Percentiles rank a stretch among this genome's conserved stretches.
Conservation (phyloP, 2,888 invertebrate genomes). For the Mesorhabditis spiculigera region DNA sequence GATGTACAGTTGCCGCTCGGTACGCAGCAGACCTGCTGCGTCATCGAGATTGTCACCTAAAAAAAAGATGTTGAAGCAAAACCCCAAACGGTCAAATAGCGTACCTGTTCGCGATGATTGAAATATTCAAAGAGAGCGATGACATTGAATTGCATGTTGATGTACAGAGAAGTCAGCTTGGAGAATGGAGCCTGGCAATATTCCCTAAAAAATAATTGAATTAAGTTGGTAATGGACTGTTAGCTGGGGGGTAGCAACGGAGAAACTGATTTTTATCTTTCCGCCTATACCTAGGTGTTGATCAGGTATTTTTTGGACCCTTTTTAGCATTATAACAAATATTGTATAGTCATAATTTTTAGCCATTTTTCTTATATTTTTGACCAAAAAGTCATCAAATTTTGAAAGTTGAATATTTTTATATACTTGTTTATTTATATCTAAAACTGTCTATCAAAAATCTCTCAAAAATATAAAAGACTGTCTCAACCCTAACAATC, state of each 20-base stretch:
- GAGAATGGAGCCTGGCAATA: constrained; percentile 46
- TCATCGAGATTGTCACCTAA: constrained; percentile 36
- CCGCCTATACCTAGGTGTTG: too few species aligned
- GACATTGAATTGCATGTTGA: constrained; percentile 50
- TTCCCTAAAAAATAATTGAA: constrained; percentile 29
- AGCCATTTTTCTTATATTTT: too few species aligned
- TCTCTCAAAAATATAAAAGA: background rate
- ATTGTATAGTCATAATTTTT: too few species aligned
- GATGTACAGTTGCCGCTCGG: constrained; percentile 48
- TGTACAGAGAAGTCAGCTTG: constrained; percentile 45
- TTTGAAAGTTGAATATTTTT: too few species aligned
- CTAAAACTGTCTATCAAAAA: background rate
- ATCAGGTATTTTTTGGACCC: too few species aligned
- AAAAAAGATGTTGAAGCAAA: background rate
- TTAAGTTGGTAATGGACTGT: background rate
- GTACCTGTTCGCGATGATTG: constrained; percentile 36
- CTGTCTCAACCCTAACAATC: background rate
- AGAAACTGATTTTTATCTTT: background rate
- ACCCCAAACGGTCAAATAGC: background rate
- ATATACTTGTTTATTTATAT: too few species aligned
- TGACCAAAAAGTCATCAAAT: too few species aligned
- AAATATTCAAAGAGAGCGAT: constrained; percentile 47
- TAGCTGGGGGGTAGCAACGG: background rate
- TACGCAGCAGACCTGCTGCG: constrained; percentile 49
- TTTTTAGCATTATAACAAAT: too few species aligned